A percentile compares a stretch with the other conserved stretches of the same genome.
These are phyloP conservation scores for Elymnias hypermnestra DNA, from an alignment of 1,140 invertebrate species.

Conservation along the genomic window DNA sequence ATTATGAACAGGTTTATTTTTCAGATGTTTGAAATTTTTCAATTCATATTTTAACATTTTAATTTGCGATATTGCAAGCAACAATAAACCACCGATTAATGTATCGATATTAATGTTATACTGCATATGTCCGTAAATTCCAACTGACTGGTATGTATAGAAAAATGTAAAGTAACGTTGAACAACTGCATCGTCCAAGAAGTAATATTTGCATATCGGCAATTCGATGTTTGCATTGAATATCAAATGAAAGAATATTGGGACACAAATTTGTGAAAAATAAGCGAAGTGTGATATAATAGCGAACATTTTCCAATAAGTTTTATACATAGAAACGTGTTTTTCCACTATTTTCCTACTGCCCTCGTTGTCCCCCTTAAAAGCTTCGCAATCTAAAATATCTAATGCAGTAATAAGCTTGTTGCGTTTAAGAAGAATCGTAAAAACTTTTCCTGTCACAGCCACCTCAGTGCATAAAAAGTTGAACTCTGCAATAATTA, in stretches of 20 bases:
- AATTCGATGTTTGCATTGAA: constrained; percentile 32
- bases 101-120: constrained; percentile 52
- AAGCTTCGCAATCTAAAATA: constrained; percentile 36
- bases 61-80: constrained; percentile 40
- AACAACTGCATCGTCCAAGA: constrained; percentile 33
- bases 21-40: constrained; percentile 24
- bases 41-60: constrained; percentile 35
- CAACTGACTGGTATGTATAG: constrained; percentile 45
- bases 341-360: constrained; percentile 30
- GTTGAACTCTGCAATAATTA: constrained; percentile 44
- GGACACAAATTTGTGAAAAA: constrained; percentile 28
- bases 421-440: constrained; percentile 37
- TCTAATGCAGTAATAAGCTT: constrained; percentile 40
- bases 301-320: constrained; percentile 29
- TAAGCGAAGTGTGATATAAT: constrained; percentile 37
- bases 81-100: constrained; percentile 43
- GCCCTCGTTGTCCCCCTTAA: constrained; percentile 33
- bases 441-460: constrained; percentile 38
- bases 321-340: constrained; percentile 31
- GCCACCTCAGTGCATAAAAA: constrained; percentile 53
- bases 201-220: constrained; percentile 56
- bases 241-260: constrained; percentile 33
- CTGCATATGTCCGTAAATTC: constrained; percentile 50
- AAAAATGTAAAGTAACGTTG: constrained; percentile 36
- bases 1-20: constrained; percentile 3